phyloP scores from a whole-genome alignment of 2,797 vertebrate species.

The Fistularia commersonii region DNA sequence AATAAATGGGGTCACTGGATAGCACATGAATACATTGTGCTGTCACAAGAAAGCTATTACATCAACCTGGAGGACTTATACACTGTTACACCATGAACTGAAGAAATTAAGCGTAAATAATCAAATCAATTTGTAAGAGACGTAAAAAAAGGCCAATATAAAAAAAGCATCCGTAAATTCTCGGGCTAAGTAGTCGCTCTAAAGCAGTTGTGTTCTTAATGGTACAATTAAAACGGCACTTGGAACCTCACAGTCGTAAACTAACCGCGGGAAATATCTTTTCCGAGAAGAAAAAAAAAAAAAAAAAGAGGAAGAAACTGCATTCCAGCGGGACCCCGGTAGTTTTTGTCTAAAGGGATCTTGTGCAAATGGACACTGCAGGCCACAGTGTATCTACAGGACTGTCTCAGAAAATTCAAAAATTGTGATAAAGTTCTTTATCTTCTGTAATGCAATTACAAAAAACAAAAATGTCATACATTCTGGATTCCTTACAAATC shows the following conservation, averaged over 20 bases:
- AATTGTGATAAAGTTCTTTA: no score
- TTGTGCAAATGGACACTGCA: no score
- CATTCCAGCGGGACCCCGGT: no score
- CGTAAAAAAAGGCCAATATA: slow-evolving; percentile 11
- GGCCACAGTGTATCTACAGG: no score
- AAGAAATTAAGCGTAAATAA: slow-evolving; percentile 29
- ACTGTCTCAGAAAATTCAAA: no score
- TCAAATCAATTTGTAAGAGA: slow-evolving; percentile 28
- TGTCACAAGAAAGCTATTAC: slow-evolving; percentile 18
- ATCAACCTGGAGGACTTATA: slow-evolving; percentile 34
- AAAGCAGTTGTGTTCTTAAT: not conserved
- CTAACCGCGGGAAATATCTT: no score
- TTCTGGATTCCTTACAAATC: no score
- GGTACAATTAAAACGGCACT: not conserved
- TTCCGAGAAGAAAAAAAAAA: no score
- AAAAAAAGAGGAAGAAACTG: no score
- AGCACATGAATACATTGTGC: slow-evolving; percentile 12
- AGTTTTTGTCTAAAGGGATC: no score
- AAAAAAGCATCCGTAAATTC: slow-evolving; percentile 23
- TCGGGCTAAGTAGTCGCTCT: slow-evolving; percentile 9
- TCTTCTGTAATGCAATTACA: no score
- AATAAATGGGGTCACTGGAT: slow-evolving; percentile 21
- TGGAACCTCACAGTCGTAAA: not conserved
- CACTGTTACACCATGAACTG: slow-evolving; percentile 13
- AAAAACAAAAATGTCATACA: no score